phyloP scores from a whole-genome alignment of 2,888 invertebrate genomes.

The Cheilosia grossa region DNA sequence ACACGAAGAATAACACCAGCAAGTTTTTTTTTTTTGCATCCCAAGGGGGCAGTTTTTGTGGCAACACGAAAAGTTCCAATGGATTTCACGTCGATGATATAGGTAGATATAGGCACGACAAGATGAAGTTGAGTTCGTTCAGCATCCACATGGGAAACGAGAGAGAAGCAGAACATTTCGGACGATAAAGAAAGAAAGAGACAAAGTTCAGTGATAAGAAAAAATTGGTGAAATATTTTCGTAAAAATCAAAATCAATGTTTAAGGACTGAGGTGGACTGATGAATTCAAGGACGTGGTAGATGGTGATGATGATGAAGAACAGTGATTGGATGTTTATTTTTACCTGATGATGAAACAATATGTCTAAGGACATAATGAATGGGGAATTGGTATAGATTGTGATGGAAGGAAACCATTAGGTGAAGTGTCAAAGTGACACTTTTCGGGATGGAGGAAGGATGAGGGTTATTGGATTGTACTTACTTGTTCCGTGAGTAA shows the following conservation, averaged over 20 bases:
- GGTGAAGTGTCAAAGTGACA: conserved; percentile 65
- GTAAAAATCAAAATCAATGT: not conserved
- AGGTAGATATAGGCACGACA: not conserved
- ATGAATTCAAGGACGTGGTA: not conserved
- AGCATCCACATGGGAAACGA: conserved; percentile 79
- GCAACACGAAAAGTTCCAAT: conserved; percentile 32
- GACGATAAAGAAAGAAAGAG: conserved; percentile 26
- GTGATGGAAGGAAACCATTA: conserved; percentile 8
- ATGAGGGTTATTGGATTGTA: conserved; percentile 52
- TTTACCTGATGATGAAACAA: conserved; percentile 33
- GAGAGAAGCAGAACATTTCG: conserved; percentile 52
- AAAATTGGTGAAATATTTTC: conserved; percentile 52
- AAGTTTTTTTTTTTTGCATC: conserved; percentile 26
- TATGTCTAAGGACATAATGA: conserved; percentile 42
- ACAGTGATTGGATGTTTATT: conserved; percentile 41
- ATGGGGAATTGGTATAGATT: conserved; percentile 30
- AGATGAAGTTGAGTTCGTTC: conserved; percentile 58
- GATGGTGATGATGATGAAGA: conserved; percentile 2
- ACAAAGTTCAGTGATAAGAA: conserved; percentile 57
- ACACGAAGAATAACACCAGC: conserved; percentile 55
- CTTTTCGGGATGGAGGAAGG: conserved; percentile 5
- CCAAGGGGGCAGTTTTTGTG: conserved; percentile 47
- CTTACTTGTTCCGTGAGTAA: conserved; percentile 96
- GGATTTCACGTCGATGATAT: conserved; percentile 14
- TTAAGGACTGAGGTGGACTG: not conserved